Evolutionary conservation across 2,888 invertebrate genomes (phyloP).

Genomic region (Sylvicola cinctus): DNA sequence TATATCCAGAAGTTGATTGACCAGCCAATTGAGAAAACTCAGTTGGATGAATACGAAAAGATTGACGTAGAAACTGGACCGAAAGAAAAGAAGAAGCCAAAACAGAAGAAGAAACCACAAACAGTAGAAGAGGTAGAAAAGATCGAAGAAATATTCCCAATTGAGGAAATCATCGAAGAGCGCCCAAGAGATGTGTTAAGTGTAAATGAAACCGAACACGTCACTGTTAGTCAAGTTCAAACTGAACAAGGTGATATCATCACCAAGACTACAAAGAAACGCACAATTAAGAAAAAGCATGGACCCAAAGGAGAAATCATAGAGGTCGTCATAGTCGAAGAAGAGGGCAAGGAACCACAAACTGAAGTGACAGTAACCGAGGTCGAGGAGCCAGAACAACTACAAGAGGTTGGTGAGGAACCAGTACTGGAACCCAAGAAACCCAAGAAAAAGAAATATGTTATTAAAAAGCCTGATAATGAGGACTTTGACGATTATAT

Average conservation of each 20-base stretch:
- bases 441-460: slow-evolving; percentile 6
- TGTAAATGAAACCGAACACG: background rate
- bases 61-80: background rate
- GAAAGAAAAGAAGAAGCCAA: background rate
- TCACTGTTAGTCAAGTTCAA: background rate
- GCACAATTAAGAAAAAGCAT: slow-evolving; percentile 18
- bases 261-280: slow-evolving; percentile 15
- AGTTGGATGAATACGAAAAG: slow-evolving; percentile 5
- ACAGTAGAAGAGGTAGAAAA: slow-evolving; percentile 1
- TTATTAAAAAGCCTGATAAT: slow-evolving; percentile 9
- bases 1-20: slow-evolving; percentile 18
- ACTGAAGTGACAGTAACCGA: slow-evolving; percentile 16
- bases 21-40: slow-evolving; percentile 16
- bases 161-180: background rate
- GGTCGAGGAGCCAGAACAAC: slow-evolving; percentile 9
- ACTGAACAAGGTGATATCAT: slow-evolving; percentile 14
- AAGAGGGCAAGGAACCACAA: slow-evolving; percentile 18
- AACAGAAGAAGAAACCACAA: background rate
- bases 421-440: background rate
- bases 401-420: slow-evolving; percentile 7
- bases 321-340: slow-evolving; percentile 20
- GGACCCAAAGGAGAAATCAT: slow-evolving; percentile 20
- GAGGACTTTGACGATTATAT: slow-evolving; percentile 16
- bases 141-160: background rate
- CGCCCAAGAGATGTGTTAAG: background rate